These are phyloP conservation scores for Stegodyphus dumicola DNA, from an alignment of 1,140 invertebrate species.

Conservation along the genomic window DNA sequence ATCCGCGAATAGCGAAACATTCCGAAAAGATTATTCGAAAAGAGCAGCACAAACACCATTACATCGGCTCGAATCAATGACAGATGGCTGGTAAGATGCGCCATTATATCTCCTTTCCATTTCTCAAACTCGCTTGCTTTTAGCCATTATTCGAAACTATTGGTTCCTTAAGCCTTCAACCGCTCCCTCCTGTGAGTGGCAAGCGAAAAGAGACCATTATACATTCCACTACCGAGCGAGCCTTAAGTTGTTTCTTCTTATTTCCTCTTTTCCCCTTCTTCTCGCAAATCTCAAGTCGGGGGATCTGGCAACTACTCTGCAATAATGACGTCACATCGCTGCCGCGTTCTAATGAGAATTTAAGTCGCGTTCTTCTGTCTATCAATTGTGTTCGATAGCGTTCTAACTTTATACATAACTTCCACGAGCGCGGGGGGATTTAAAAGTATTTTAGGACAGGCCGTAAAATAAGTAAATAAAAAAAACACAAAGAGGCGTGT, in stretches of 20 bases:
- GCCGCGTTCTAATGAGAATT: constrained; percentile 61
- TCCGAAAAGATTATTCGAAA: constrained; percentile 60
- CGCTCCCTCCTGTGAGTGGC: constrained; percentile 4
- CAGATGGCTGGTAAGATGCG: constrained; percentile 48
- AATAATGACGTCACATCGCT: constrained; percentile 60
- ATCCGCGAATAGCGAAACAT: constrained; percentile 57
- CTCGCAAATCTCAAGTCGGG: constrained; percentile 40
- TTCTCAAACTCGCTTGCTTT: constrained; percentile 57
- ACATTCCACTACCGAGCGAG: constrained; percentile 36
- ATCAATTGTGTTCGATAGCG: constrained; percentile 61
- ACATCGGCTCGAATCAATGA: constrained; percentile 52
- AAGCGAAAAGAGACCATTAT: constrained; percentile 16
- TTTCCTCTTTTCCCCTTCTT: constrained; percentile 20
- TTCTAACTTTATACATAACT: constrained; percentile 57
- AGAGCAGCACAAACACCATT: constrained; percentile 52
- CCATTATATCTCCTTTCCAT: constrained; percentile 60
- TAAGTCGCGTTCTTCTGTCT: constrained; percentile 61
- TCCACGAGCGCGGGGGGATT: constrained; percentile 29
- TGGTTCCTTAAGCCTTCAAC: constrained; percentile 57
- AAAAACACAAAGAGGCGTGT: constrained; percentile 39
- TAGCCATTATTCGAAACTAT: constrained; percentile 61
- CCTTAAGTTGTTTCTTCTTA: constrained; percentile 59
- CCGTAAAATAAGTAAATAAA: constrained; percentile 55
- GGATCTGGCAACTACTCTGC: constrained; percentile 59
- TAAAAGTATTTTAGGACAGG: constrained; percentile 56